A percentile compares a stretch with the other conserved stretches of the same genome.
Evolutionary conservation across 2,888 invertebrate genomes (phyloP).

Genomic region (Villa cingulata): DNA sequence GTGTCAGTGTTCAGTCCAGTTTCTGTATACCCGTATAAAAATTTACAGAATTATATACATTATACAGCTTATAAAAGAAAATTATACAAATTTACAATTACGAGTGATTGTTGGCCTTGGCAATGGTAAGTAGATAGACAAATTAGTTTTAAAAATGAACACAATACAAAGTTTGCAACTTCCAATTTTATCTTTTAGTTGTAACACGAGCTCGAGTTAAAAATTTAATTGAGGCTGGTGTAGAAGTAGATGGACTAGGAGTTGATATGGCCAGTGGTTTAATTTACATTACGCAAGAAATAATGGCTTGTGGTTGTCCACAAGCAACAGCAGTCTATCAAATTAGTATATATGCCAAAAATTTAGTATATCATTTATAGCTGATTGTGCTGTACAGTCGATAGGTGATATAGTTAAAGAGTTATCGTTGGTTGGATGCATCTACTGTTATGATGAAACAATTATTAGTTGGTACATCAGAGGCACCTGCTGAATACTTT

Average conservation of each 20-base stretch:
- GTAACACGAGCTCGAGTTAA: conserved; percentile 94
- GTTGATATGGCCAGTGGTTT: conserved; percentile 99
- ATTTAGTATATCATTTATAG: conserved; percentile 93
- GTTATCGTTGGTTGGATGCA: conserved; percentile 77
- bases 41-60: no score
- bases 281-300: conserved; percentile 98
- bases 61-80: conserved; percentile 83
- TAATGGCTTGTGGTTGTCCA: conserved; percentile 97
- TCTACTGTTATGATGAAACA: conserved; percentile 99
- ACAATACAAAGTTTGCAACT: no score
- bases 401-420: conserved; percentile 96
- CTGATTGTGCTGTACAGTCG: conserved; percentile 95
- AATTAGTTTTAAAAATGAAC: neutral
- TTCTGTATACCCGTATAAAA: no score
- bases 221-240: conserved; percentile 92
- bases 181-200: conserved; percentile 41
- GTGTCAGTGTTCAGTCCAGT: no score
- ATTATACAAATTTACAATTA: conserved; percentile 77
- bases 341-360: conserved; percentile 79
- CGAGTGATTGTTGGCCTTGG: conserved; percentile 93
- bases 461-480: conserved; percentile 90
- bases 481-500: conserved; percentile 98
- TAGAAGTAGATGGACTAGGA: conserved; percentile 88
- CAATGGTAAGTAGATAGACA: conserved; percentile 50
- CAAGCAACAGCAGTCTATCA: conserved; percentile 97